Conservation (phyloP, 2,113 vertebrate species). For the Syngnathoides biaculeatus region DNA sequence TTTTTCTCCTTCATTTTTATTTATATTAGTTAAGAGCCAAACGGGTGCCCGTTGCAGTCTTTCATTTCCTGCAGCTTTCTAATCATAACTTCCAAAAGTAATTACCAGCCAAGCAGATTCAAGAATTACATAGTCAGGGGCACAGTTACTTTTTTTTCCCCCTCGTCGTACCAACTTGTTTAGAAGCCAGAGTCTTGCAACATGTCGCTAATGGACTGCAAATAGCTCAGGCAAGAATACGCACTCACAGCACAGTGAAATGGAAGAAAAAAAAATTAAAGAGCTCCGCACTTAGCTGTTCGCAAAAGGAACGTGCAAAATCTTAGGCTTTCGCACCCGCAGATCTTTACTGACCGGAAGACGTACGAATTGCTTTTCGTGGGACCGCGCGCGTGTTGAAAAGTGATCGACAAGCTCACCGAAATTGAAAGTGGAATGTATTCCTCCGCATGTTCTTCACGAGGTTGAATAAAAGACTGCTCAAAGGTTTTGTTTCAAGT, state of each 20-base stretch:
- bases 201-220: constrained; percentile 53
- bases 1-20: constrained; percentile 20
- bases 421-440: constrained; percentile 10
- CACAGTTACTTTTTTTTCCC: constrained; percentile 41
- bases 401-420: background rate
- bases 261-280: constrained; percentile 58
- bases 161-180: constrained; percentile 46
- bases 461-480: background rate
- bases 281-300: constrained; percentile 53
- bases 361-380: background rate
- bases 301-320: constrained; percentile 59
- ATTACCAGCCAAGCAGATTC: constrained; percentile 51
- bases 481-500: background rate
- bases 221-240: constrained; percentile 57
- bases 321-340: constrained; percentile 16
- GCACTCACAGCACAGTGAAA: constrained; percentile 49
- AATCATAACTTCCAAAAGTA: constrained; percentile 47
- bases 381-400: background rate
- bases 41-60: constrained; percentile 19
- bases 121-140: constrained; percentile 38
- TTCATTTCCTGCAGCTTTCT: constrained; percentile 35
- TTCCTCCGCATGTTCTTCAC: background rate
- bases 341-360: constrained; percentile 35
- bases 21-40: constrained; percentile 21
- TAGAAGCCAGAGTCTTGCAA: constrained; percentile 49